Evolutionary conservation across 2,113 vertebrate species (phyloP).

Genomic region (Nestor notabilis): DNA sequence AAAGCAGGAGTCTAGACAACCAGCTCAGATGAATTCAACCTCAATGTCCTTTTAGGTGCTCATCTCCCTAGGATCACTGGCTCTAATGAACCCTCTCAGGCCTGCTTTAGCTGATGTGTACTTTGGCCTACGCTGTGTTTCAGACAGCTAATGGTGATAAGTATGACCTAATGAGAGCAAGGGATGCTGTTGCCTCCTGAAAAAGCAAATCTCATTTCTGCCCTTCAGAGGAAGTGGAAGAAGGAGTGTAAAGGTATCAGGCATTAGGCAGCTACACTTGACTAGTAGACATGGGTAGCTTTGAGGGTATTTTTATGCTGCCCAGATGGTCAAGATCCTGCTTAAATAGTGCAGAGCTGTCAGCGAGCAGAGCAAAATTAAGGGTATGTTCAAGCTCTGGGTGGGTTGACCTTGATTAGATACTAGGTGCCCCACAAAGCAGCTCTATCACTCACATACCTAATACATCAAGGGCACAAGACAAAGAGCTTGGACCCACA

Average conservation of each 20-base stretch:
- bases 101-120: neutral
- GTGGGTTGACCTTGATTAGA: no score
- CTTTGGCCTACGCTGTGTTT: slow-evolving; percentile 21
- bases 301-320: neutral
- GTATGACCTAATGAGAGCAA: slow-evolving; percentile 14
- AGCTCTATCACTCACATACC: neutral
- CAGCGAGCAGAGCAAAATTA: neutral
- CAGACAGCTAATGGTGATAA: slow-evolving; percentile 29
- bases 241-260: neutral
- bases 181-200: neutral
- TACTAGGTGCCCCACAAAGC: no score
- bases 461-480: neutral
- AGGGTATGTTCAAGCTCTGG: neutral
- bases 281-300: neutral
- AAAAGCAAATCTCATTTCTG: neutral
- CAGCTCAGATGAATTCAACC: slow-evolving; percentile 11
- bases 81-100: slow-evolving; percentile 33
- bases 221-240: neutral
- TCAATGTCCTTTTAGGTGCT: neutral
- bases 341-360: neutral
- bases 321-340: neutral
- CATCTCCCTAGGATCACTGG: neutral
- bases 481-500: neutral
- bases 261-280: rapidly evolving
- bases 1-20: slow-evolving; percentile 56